Evolutionary conservation across 2,113 vertebrate species (phyloP), one percentile per base, ranked within the genome.

Genomic region (Salminus brasiliensis): DNA sequence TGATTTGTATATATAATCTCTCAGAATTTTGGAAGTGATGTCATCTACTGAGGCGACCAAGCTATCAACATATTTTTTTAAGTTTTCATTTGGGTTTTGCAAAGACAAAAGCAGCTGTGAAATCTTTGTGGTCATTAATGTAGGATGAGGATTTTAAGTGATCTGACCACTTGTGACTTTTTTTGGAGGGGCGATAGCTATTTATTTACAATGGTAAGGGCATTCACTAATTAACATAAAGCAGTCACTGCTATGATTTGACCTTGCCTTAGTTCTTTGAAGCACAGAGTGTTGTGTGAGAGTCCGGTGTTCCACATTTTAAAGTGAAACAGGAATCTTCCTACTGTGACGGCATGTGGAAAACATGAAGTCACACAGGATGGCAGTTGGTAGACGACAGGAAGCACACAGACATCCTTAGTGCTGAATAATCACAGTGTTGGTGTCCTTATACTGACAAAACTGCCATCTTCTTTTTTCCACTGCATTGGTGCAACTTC

Each of bases 311-410:
- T 30, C 12, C 41, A 66, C 62, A 47, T 29, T 27, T 21, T 4
- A 34, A 63, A 39, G 63, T 36, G 75, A 18, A 18, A 45, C 73
- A 60, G 79, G 16, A 34, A 75, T 59, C 36, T 57, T 71, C 55
- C 49, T 47, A 59, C 45, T 13, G 68, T 65, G 49, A 72, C 43
- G 5, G 88, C 78, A 72, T 87, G 86, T 91, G 92, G 92, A 93
- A 93, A 92, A 89, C 89, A 91, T 92, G 91, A 93, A 89, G 89
- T 92, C 91, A 92, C 89, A 84, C 88, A 91, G 87, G 87, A 91
- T 87, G 87, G 87, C 88, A 57, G 34, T 29, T 27, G 34, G 76
- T 55, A 55, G 55, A 79, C 29, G 71, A 75, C 55, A 45, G 52
- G 73, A 62, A 74, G 34, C 49, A 88, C 83, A 87, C 78, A 89